Evolutionary conservation across 2,888 invertebrate genomes (phyloP).

Genomic region (Notocelia uddmanniana): DNA sequence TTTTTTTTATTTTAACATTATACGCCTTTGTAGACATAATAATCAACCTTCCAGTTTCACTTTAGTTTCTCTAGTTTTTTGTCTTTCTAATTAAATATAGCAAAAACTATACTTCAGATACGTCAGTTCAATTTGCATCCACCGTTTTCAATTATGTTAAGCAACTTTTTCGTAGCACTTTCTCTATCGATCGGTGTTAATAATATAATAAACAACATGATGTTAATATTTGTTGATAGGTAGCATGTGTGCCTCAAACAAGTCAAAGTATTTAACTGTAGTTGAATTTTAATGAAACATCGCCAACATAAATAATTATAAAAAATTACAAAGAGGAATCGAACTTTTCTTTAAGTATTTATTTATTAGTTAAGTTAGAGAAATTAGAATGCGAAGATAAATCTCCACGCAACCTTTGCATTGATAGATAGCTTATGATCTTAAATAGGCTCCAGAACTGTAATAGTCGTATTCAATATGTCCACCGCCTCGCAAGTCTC

Average conservation of each 20-base stretch:
- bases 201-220: constrained; percentile 26
- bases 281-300: not conserved
- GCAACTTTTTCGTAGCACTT: constrained; percentile 38
- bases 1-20: constrained; percentile 22
- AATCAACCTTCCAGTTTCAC: constrained; percentile 43
- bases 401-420: no score
- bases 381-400: no score
- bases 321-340: no score
- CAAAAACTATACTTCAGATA: constrained; percentile 34
- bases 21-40: constrained; percentile 33
- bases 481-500: constrained; percentile 35
- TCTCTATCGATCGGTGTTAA: constrained; percentile 24
- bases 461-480: constrained; percentile 31
- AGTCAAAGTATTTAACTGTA: not conserved
- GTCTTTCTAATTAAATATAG: constrained; percentile 30
- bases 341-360: no score
- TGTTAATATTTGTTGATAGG: constrained; percentile 28
- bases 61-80: constrained; percentile 42
- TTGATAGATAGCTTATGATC: constrained; percentile 5
- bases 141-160: constrained; percentile 41
- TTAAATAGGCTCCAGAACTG: constrained; percentile 33
- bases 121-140: constrained; percentile 42
- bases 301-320: not conserved
- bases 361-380: no score
- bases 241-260: constrained; percentile 11